Evolutionary conservation across 1,140 invertebrate genomes (phyloP).

Genomic region (Sesamia nonagrioides): DNA sequence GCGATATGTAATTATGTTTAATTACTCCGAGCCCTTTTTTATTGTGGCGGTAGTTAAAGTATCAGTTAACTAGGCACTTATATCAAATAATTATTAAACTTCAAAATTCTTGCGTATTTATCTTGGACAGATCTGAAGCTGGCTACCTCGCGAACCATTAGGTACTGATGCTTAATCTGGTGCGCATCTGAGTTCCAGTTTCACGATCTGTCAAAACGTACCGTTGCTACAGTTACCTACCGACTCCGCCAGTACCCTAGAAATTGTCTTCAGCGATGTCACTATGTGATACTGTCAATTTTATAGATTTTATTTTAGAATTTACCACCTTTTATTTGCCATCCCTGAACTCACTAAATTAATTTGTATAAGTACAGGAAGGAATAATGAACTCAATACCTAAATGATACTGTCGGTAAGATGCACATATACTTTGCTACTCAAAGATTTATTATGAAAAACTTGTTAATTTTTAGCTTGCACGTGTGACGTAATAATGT

Average conservation of each 20-base stretch:
- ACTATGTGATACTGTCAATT: not conserved
- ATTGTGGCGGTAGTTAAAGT: not conserved
- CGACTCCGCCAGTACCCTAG: conserved; percentile 30
- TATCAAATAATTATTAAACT: conserved; percentile 32
- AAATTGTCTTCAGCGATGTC: conserved; percentile 33
- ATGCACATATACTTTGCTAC: not conserved
- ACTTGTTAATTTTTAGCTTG: not conserved
- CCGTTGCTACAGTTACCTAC: conserved; percentile 41
- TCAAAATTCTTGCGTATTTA: conserved; percentile 29
- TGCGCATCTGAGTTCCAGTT: conserved; percentile 43
- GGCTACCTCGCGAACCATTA: conserved; percentile 25
- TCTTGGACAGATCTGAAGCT: conserved; percentile 20
- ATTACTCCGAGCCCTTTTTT: not conserved
- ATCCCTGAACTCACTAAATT: not conserved
- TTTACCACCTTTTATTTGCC: not conserved
- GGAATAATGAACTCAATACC: not conserved
- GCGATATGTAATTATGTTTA: conserved; percentile 1
- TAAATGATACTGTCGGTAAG: not conserved
- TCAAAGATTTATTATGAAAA: not conserved
- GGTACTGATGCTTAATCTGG: conserved; percentile 39
- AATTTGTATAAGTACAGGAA: too few species aligned
- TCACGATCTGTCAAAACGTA: conserved; percentile 43
- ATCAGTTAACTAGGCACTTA: conserved; percentile 35
- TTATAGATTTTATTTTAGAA: not conserved
- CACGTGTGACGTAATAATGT: not conserved